Percentiles rank a stretch among this genome's conserved stretches.
Conservation (phyloP, 2,888 invertebrate species). For the Trachelus tabidus region DNA sequence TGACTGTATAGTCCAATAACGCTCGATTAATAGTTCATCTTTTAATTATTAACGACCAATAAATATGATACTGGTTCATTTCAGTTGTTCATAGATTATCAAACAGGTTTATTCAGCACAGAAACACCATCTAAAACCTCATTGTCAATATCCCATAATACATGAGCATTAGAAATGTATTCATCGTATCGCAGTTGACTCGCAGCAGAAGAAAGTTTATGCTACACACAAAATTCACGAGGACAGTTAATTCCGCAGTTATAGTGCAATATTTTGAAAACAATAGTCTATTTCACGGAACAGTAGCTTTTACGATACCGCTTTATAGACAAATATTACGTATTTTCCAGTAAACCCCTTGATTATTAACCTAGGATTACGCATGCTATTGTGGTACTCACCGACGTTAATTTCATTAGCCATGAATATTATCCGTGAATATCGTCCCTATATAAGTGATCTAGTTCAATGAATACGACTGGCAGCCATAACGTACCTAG, state of each 20-base stretch:
- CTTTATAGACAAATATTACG: not conserved
- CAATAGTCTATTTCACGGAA: not conserved
- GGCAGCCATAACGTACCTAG: not conserved
- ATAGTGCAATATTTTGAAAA: not conserved
- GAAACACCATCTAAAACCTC: not conserved
- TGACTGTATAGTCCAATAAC: too few relatives aligned
- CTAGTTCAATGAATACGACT: not conserved
- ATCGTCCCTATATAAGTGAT: not conserved
- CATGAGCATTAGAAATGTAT: not conserved
- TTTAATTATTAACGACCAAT: not conserved
- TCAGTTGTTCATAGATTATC: not conserved
- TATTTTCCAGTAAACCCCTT: not conserved
- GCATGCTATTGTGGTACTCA: constrained; percentile 29
- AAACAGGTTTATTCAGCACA: too few relatives aligned
- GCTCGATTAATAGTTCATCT: not conserved
- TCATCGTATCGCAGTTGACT: not conserved
- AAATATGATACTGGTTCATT: not conserved
- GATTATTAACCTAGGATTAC: constrained; percentile 21
- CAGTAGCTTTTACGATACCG: not conserved
- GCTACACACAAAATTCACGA: not conserved
- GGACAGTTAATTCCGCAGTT: not conserved
- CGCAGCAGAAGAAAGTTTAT: not conserved
- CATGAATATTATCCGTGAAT: constrained; percentile 7
- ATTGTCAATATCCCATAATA: too few relatives aligned
- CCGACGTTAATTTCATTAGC: constrained; percentile 32